Evolutionary conservation across 2,113 vertebrate genomes (phyloP), one percentile per base, ranked within the genome.

Genomic region (Tragulus kanchil): DNA sequence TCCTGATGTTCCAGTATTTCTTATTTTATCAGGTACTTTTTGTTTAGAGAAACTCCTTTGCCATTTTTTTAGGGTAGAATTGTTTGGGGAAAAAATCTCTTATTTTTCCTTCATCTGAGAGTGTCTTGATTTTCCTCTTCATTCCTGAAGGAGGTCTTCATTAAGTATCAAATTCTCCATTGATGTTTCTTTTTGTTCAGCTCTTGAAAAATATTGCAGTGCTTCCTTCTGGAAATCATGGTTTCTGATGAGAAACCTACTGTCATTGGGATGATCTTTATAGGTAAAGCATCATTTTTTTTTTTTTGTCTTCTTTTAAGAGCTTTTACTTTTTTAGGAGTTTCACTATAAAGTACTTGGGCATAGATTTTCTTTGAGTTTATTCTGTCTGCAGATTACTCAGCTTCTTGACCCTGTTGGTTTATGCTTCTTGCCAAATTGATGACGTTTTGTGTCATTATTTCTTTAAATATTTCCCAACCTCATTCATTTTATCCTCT

Each of bases 391-490:
- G 15, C 19, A 23, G 52, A 48, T 65, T 65, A 65, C 23, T 85
- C 21, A 65, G 19, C 36, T 83, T 58, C 15, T 56, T 58, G 28
- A 36, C 54, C 45, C 42, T 58, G n/a, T 87, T 58, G 28, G 23
- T 88, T 81, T 81, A 69, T 67, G 25, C 21, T 78, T 65, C 25
- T 59, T 79, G n/a, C 8, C 17, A 85, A 77, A 31, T 28, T 65
- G 56, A 15, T 8, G 3, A 67, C 58, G 1, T 26, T 7, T 84
- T 75, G 21, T 12, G 11, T 58, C 23, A 61, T 78, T 21, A 78
- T 77, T 90, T 94, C 36, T 48, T 21, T 13, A 94, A 45, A 54
- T 83, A 75, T 50, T 85, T 94, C 85, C 67, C 16, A 59, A 23
- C 23, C 1, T 52, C 69, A 67, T 52, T 67, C 56, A 85, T 78